Base-by-base conservation (phyloP, 1,140 invertebrate species). In the Bombus breviceps region DNA sequence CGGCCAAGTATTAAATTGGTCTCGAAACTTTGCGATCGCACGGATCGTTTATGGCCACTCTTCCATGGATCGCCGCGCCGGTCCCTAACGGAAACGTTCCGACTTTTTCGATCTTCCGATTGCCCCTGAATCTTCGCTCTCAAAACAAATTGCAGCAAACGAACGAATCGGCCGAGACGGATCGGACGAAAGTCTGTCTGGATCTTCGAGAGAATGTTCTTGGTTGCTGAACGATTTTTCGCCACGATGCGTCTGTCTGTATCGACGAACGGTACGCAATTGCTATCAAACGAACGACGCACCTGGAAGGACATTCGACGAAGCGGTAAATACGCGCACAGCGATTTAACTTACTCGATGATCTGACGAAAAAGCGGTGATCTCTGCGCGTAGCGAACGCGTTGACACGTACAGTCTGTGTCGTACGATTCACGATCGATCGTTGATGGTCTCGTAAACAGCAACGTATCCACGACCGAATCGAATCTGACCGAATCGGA, bases 1-100 rank as follows among this genome's bases (percentile, higher is more conserved):
- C 37, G 59, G 37, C 86, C 71, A 39, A 69, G 79, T 82, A 76
- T 81, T 88, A 91, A 92, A 92, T 92, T 92, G 88, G 79, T 88
- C 87, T 90, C 81, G 88, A 81, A 90, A 92, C 76, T 92, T 90
- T 76, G 86, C 82, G 85, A 90, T 87, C 85, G 78, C 41, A 78
- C 47, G 71, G 83, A 89, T 39, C 89, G 81, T 90, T 90, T 90
- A 90, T 81, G 89, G 87, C 59, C 59, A 86, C 81, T 86, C 59
- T 90, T 86, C 69, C 80, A 59, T 59, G 68, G 82, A 59, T 39
- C 66, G 66, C 1, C 82, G 82, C 75, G 66, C 0, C 82, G 82
- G 43, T 32, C 15, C 62, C 25, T 2, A 62, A 15, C 13, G 41
- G 25, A 47, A 47, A 64, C 62, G 59, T 32, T 68, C 4, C 12